These are phyloP conservation scores for Graphium colonna DNA, from an alignment of 2,888 invertebrate genomes.

Conservation along the genomic window DNA sequence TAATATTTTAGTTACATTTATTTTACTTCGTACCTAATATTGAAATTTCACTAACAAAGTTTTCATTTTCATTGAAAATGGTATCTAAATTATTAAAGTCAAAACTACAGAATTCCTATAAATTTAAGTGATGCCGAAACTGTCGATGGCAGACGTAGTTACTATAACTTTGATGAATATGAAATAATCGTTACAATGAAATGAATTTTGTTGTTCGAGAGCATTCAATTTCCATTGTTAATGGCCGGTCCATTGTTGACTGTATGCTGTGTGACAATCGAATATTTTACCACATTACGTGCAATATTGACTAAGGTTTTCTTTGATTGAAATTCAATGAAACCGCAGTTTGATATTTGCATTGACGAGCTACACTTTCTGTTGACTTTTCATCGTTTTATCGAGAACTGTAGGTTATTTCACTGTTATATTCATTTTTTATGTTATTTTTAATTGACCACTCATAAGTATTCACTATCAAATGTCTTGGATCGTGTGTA, in stretches of 20 bases:
- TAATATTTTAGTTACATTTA: too few species aligned
- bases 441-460: conserved; percentile 1
- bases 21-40: too few species aligned
- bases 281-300: conserved; percentile 11
- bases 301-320: conserved; percentile 15
- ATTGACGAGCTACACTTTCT: background rate
- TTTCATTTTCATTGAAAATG: conserved; percentile 1
- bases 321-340: conserved; percentile 12
- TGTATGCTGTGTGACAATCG: conserved; percentile 1
- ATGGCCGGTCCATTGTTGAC: conserved; percentile 1
- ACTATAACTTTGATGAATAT: conserved; percentile 8
- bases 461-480: too few species aligned
- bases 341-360: conserved; percentile 10
- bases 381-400: background rate
- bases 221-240: conserved; percentile 4
- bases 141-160: background rate
- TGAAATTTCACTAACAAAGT: background rate
- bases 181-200: conserved; percentile 8
- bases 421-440: conserved; percentile 25
- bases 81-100: conserved; percentile 4
- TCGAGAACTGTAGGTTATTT: background rate
- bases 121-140: conserved; percentile 1
- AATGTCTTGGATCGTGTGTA: conserved; percentile 35
- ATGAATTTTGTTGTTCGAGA: conserved; percentile 3
- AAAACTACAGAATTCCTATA: background rate